phyloP scores from a whole-genome alignment of 2,797 vertebrate genomes.

The Merluccius polli region DNA sequence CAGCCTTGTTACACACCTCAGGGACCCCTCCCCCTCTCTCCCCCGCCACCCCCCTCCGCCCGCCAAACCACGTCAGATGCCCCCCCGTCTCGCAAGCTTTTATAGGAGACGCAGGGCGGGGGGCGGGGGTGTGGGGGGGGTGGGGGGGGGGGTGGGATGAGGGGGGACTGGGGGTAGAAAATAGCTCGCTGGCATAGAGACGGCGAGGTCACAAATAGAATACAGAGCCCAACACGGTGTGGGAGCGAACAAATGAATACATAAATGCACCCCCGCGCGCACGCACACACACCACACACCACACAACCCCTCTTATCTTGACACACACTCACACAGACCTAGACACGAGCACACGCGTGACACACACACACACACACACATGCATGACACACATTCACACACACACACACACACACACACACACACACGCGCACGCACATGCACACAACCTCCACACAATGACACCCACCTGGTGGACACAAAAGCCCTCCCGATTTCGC shows the following conservation, averaged over 20 bases:
- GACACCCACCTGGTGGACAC: too few relatives aligned
- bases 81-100: conserved; percentile 43
- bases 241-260: neutral
- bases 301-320: too few relatives aligned
- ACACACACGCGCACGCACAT: neutral
- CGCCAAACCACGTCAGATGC: conserved; percentile 49
- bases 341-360: neutral
- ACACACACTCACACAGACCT: conserved; percentile 4
- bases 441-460: neutral
- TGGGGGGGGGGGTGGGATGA: neutral
- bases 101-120: conserved; percentile 41
- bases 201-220: conserved; percentile 33
- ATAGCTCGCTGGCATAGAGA: neutral
- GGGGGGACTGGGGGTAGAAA: neutral
- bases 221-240: neutral
- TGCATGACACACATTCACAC: neutral
- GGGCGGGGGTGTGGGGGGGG: neutral
- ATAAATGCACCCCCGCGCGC: neutral
- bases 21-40: conserved; percentile 50
- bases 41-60: conserved; percentile 17
- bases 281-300: neutral
- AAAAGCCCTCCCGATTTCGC: too few relatives aligned
- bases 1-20: conserved; percentile 65
- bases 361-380: neutral
- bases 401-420: conserved; percentile 5